Conservation (phyloP, 2,797 vertebrate species). For the Lithobates sylvaticus region DNA sequence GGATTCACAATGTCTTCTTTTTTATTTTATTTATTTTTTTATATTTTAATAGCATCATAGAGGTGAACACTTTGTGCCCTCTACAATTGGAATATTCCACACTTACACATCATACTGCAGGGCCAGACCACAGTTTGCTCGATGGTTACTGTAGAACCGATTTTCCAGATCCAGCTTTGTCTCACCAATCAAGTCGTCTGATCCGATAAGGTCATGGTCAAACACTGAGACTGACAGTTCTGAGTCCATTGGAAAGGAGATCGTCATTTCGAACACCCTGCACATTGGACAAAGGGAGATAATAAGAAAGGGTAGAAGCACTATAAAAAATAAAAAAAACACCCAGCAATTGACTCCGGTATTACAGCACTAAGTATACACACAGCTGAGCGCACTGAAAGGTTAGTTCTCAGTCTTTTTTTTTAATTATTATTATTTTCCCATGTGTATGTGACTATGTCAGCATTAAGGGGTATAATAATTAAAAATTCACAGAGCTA, state of each 20-base stretch:
- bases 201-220: slow-evolving; percentile 90
- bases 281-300: background rate
- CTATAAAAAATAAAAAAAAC: background rate
- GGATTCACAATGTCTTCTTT: no score
- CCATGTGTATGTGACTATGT: no score
- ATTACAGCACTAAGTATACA: no score
- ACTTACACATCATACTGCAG: slow-evolving; percentile 87
- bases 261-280: slow-evolving; percentile 90
- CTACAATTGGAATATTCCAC: background rate
- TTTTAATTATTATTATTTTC: no score
- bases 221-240: slow-evolving; percentile 84
- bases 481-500: no score
- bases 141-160: slow-evolving; percentile 92
- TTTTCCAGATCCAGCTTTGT: slow-evolving; percentile 93
- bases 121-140: slow-evolving; percentile 86
- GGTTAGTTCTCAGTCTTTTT: no score
- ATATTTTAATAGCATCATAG: no score
- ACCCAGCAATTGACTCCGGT: no score
- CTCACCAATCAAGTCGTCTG: slow-evolving; percentile 90
- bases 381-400: no score
- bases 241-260: slow-evolving; percentile 90
- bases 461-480: no score
- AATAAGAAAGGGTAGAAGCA: background rate
- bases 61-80: no score
- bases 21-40: no score